Conservation (phyloP, 2,797 vertebrate genomes). For the Prunella strophiata region DNA sequence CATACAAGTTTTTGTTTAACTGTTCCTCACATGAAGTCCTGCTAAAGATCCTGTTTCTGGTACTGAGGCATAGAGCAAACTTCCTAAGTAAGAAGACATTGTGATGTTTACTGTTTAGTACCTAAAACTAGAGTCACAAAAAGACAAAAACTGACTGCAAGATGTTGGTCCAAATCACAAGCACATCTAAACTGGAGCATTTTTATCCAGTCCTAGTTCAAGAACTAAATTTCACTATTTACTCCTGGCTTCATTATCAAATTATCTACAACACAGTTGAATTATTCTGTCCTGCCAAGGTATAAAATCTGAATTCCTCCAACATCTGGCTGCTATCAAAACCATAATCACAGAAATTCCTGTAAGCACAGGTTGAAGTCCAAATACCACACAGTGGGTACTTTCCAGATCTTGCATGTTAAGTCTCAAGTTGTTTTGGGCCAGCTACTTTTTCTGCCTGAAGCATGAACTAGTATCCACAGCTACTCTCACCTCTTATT, state of each 20-base stretch:
- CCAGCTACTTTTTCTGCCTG: background rate
- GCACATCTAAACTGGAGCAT: background rate
- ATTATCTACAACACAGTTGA: background rate
- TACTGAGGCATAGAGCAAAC: background rate
- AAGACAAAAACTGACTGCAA: background rate
- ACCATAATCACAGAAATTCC: background rate
- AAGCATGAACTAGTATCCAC: background rate
- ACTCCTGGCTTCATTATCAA: background rate
- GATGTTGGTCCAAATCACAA: background rate
- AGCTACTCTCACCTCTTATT: background rate
- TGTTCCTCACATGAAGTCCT: conserved; percentile 10
- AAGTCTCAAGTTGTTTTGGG: background rate
- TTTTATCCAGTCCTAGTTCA: background rate
- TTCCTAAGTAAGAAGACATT: background rate
- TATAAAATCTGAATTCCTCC: background rate
- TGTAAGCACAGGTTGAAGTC: background rate
- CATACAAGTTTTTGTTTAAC: conserved; percentile 43
- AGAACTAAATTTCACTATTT: background rate
- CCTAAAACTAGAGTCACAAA: conserved; percentile 15
- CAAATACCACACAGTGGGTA: background rate
- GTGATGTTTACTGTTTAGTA: background rate
- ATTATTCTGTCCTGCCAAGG: background rate
- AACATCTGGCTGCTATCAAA: background rate
- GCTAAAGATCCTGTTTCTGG: conserved; percentile 1
- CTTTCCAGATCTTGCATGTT: background rate